Evolutionary conservation across 2,113 vertebrate species (phyloP).

Genomic region (Azemiops feae): DNA sequence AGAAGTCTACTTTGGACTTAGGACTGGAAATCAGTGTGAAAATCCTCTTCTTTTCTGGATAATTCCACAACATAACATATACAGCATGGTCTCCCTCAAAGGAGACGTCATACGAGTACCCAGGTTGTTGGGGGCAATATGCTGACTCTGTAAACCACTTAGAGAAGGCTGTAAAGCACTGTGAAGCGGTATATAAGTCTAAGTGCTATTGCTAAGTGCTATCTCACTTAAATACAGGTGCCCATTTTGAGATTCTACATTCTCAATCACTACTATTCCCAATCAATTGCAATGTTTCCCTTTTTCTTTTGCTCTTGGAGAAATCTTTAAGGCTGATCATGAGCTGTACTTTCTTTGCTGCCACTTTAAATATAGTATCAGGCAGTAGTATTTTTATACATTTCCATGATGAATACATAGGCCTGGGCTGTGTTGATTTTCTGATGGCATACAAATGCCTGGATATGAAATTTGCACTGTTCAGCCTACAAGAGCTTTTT

Average conservation of each 20-base stretch:
- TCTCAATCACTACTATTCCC: neutral
- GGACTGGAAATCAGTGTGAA: neutral
- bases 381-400: neutral
- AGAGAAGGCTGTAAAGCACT: too few species aligned
- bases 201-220: too few species aligned
- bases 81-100: neutral
- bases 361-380: neutral
- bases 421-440: accelerated
- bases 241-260: neutral
- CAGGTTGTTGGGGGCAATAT: too few species aligned
- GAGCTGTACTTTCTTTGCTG: neutral
- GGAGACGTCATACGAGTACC: neutral
- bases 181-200: too few species aligned
- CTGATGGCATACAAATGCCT: neutral
- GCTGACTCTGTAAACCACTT: too few species aligned
- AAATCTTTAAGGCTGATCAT: neutral
- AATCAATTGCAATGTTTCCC: neutral
- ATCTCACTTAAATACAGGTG: neutral
- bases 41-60: neutral
- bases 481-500: neutral
- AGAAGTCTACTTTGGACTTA: neutral
- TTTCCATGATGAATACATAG: neutral
- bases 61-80: neutral
- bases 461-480: neutral
- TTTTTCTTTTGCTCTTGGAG: accelerated